These are phyloP conservation scores for Arremon brunneinucha DNA, from an alignment of 2,797 vertebrate genomes.

Conservation along the genomic window DNA sequence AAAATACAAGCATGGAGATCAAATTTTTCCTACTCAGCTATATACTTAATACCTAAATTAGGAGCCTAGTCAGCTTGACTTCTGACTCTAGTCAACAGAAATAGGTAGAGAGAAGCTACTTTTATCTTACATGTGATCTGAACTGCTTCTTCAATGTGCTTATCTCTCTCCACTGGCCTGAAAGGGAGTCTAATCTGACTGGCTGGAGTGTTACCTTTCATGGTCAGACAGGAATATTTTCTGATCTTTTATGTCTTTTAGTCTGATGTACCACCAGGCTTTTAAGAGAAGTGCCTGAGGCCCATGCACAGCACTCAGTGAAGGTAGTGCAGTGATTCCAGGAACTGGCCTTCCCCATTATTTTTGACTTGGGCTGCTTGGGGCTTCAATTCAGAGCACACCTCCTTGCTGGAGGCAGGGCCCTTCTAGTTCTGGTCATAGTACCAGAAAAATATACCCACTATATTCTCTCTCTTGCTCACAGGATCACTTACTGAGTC, in stretches of 20 bases:
- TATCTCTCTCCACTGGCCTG: neutral
- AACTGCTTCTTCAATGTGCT: neutral
- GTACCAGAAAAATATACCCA: too few species aligned
- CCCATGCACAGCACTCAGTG: rapidly evolving
- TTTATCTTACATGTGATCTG: neutral
- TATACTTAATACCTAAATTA: neutral
- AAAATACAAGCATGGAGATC: neutral
- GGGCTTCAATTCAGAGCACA: neutral
- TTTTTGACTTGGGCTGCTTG: neutral
- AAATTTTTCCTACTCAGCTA: neutral
- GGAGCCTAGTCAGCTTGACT: neutral
- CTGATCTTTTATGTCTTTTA: neutral
- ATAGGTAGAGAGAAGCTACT: neutral
- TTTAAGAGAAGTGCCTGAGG: neutral
- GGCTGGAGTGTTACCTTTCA: neutral
- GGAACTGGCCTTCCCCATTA: neutral
- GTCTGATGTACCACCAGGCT: neutral
- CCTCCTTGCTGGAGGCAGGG: neutral
- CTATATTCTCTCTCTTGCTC: neutral
- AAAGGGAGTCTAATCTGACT: neutral
- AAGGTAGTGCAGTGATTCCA: neutral
- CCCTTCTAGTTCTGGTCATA: neutral
- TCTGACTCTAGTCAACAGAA: neutral
- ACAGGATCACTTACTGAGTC: neutral
- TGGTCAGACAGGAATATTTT: neutral